Percentiles rank a stretch among this genome's conserved stretches.
Evolutionary conservation across 2,888 invertebrate species (phyloP).

Genomic region (Brachyopa scutellaris): DNA sequence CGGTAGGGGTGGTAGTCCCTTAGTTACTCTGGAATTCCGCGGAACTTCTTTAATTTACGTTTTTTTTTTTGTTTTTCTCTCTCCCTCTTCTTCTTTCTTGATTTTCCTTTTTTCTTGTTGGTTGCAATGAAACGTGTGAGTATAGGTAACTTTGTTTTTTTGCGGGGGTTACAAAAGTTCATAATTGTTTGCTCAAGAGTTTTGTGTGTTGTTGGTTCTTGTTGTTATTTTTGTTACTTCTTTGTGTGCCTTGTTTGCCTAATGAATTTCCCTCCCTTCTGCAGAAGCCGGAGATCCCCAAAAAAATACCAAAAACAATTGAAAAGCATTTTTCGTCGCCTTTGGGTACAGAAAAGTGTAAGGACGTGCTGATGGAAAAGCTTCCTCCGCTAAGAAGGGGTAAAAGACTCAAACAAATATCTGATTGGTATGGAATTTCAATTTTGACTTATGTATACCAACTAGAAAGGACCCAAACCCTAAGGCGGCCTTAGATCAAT

Average conservation of each 20-base stretch:
- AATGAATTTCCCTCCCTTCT: constrained; percentile 55
- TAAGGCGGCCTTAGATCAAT: not conserved
- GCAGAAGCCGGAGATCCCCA: constrained; percentile 8
- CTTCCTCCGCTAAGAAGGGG: constrained; percentile 12
- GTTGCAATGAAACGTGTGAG: constrained; percentile 37
- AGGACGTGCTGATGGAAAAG: constrained; percentile 48
- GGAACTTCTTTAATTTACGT: constrained; percentile 64
- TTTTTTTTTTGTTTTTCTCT: not conserved
- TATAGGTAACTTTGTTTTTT: constrained; percentile 49
- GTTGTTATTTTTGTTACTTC: constrained; percentile 45
- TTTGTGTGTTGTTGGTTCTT: constrained; percentile 38
- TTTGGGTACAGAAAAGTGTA: constrained; percentile 45
- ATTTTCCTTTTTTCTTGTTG: not conserved
- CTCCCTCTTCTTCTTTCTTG: not conserved
- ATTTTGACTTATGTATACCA: not conserved
- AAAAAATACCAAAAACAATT: constrained; percentile 36
- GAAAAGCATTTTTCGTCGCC: constrained; percentile 65
- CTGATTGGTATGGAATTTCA: constrained; percentile 2
- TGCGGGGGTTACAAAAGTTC: constrained; percentile 48
- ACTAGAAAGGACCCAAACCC: not conserved
- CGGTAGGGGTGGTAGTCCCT: not conserved
- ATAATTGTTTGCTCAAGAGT: constrained; percentile 69
- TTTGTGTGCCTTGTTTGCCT: constrained; percentile 44
- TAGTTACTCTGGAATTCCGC: constrained; percentile 52
- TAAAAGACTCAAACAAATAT: no score